Base-by-base conservation (phyloP, 2,888 invertebrate species). In the Cordilura impudica region DNA sequence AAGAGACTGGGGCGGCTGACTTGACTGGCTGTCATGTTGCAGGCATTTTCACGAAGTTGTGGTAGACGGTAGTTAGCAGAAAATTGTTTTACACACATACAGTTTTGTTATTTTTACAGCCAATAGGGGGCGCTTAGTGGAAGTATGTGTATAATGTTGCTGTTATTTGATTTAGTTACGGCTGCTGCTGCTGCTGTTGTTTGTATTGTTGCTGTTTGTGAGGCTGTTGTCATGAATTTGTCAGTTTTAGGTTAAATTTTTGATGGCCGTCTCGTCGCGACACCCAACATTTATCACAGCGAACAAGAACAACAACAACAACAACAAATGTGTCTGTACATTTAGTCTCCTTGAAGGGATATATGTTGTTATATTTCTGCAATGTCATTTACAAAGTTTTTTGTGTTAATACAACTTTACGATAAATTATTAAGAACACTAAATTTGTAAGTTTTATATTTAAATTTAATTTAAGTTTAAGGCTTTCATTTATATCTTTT, bases 191-290 rank as follows among this genome's bases (percentile, higher is more conserved):
- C 39, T 29, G 74, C 43, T 75, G 54, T 19, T 47, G 18, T 23
- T 31, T 23, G 45, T 54, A 19, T 26, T 53, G 43, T 45, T 49
- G 19, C 43, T 18, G 49, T 53, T 71, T 75, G 60, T 71, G 61
- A 56, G 75, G 74, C 72, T 78, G 78, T 75, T 81, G 82, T 81
- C 81, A 81, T 83, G 83, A 82, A 79, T 76, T 76, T 84, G 83
- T 83, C 83, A 83, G 83, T 83, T 83, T 82, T 82, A 81, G 83
- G 83, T 83, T 81, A 83, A 83, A 82, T 82, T 83, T 83, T 83
- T 82, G 81, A 83, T 81, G 76, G 80, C 78, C 81, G 69, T 69
- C n/a, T n/a, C 81, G 78, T 74, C 81, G 75, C 74, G 81, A 71
- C 81, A 66, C 74, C 75, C 61, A 54, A 69, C 56, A 63, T 56